A percentile compares a stretch with the other conserved stretches of the same genome.
These are phyloP conservation scores for Drosophila lowei DNA, from an alignment of 1,140 invertebrate species.

Conservation along the genomic window DNA sequence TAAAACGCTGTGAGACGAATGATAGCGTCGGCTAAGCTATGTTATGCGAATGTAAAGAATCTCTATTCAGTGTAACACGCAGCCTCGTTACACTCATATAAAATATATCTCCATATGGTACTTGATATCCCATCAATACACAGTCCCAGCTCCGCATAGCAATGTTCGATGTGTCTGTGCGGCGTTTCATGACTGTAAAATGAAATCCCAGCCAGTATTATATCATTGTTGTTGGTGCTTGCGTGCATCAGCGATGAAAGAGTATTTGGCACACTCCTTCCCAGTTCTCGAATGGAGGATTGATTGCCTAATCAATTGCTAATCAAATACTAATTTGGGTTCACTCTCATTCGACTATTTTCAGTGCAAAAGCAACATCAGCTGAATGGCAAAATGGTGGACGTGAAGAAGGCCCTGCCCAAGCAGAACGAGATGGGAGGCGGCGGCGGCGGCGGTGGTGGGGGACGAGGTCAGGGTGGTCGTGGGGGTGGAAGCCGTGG, in stretches of 20 bases:
- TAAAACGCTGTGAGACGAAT: slow-evolving; percentile 85
- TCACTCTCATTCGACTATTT: slow-evolving; percentile 40
- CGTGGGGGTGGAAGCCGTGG: slow-evolving; percentile 62
- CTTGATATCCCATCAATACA: background rate
- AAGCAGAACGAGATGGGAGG: slow-evolving; percentile 87
- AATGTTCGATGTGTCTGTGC: slow-evolving; percentile 37
- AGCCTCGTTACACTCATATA: slow-evolving; percentile 54
- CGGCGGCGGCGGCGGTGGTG: slow-evolving; percentile 56
- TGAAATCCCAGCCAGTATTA: slow-evolving; percentile 46
- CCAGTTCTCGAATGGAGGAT: no score
- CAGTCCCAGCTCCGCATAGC: slow-evolving; percentile 61
- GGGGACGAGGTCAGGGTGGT: slow-evolving; percentile 63
- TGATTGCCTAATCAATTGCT: no score
- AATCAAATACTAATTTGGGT: slow-evolving; percentile 19
- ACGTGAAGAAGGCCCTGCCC: slow-evolving; percentile 91
- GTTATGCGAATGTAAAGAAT: slow-evolving; percentile 62
- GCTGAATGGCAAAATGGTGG: slow-evolving; percentile 89
- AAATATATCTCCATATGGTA: background rate
- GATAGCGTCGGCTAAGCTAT: slow-evolving; percentile 65
- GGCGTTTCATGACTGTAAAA: slow-evolving; percentile 57
- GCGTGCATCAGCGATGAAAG: slow-evolving; percentile 53
- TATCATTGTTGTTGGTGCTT: slow-evolving; percentile 43
- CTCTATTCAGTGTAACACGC: slow-evolving; percentile 59
- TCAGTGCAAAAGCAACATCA: slow-evolving; percentile 89
- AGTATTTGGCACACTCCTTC: slow-evolving; percentile 61